Evolutionary conservation across 2,113 vertebrate species (phyloP).

Genomic region (Struthio camelus): DNA sequence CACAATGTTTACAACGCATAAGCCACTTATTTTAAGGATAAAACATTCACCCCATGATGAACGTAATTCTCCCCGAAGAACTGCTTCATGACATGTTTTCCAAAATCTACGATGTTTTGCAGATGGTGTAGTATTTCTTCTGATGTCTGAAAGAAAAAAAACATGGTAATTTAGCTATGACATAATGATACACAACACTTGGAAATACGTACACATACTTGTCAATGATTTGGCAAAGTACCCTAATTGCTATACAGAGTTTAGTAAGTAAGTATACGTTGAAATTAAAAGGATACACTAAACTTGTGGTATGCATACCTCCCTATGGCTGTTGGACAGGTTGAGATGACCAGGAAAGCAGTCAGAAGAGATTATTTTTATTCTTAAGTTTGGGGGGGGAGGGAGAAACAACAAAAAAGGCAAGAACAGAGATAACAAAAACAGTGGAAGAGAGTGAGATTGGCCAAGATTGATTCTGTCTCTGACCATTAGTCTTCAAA

Average conservation of each 20-base stretch:
- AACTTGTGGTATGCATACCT: fast-evolving
- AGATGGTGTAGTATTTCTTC: slow-evolving; percentile 92
- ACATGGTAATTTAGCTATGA: background rate
- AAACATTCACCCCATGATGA: slow-evolving; percentile 88
- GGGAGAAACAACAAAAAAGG: background rate
- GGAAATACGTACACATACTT: background rate
- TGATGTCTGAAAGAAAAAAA: slow-evolving; percentile 75
- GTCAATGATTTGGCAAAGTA: background rate
- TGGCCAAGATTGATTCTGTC: background rate
- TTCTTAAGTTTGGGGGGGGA: background rate
- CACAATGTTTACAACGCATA: background rate
- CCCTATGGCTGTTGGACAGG: background rate
- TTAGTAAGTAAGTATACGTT: background rate
- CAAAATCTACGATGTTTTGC: slow-evolving; percentile 94
- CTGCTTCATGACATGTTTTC: slow-evolving; percentile 95
- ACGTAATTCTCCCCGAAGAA: slow-evolving; percentile 93
- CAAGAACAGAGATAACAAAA: background rate
- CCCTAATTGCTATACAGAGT: background rate
- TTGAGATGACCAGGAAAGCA: background rate
- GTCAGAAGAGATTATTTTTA: background rate
- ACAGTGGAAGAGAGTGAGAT: background rate
- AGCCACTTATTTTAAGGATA: background rate
- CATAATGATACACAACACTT: background rate
- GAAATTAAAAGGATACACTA: background rate
- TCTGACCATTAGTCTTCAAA: background rate